phyloP scores from a whole-genome alignment of 2,888 invertebrate genomes.

The Aphidius colemani region DNA sequence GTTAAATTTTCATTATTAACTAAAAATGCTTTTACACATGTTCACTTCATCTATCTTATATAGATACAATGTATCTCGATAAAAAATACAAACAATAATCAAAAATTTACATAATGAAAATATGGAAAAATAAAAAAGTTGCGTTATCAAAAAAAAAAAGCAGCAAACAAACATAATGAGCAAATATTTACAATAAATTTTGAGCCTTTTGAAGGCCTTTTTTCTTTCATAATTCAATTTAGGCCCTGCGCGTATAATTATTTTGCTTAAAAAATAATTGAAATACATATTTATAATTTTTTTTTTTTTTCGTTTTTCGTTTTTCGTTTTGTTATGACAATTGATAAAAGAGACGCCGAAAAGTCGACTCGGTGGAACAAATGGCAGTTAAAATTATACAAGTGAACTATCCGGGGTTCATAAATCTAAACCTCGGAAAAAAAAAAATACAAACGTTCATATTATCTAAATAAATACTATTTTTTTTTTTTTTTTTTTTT shows the following conservation, averaged over 20 bases:
- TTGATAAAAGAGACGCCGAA: conserved; percentile 18
- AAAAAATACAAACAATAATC: conserved; percentile 18
- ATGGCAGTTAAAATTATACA: conserved; percentile 25
- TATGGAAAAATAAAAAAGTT: conserved; percentile 18
- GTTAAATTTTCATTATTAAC: conserved; percentile 51
- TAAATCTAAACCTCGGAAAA: conserved; percentile 28
- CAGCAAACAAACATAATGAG: conserved; percentile 32
- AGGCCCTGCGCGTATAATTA: conserved; percentile 8
- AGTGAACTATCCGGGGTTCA: conserved; percentile 11
- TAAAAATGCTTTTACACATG: conserved; percentile 38
- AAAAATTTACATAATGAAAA: conserved; percentile 11
- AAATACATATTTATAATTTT: neutral
- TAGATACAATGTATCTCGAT: neutral
- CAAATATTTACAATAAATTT: conserved; percentile 42
- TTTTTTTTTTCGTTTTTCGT: too few species aligned
- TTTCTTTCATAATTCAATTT: neutral
- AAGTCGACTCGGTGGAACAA: conserved; percentile 22
- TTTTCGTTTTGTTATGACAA: conserved; percentile 4
- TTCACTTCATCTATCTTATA: conserved; percentile 25
- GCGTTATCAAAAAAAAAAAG: conserved; percentile 16
- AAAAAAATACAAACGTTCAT: conserved; percentile 40
- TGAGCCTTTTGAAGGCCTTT: neutral
- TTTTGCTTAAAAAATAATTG: conserved; percentile 10
- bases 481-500: conserved; percentile 45
- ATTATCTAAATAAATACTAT: conserved; percentile 57